Base-by-base conservation (phyloP, 1,140 invertebrate genomes). In the Cotesia chilonis region DNA sequence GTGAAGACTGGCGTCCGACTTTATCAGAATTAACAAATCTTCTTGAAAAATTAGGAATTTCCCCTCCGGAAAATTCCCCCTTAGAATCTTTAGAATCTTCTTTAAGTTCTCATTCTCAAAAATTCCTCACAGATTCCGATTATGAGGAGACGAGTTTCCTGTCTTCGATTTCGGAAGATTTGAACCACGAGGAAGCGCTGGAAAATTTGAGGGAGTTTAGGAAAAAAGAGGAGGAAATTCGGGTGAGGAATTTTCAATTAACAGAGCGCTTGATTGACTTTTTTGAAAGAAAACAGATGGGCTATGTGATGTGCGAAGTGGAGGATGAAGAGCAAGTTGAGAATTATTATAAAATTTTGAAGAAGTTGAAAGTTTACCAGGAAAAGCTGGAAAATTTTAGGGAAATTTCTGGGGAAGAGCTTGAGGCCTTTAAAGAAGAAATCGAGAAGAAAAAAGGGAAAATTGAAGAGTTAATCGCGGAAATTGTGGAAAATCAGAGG, bases 241-340 rank as follows among this genome's bases (percentile, higher is more conserved):
- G 57, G 47, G 47, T 14, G 61, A 72, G 69, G 59, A 76, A 76
- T 69, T 67, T 74, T 67, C 72, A 37, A 55, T 68, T 74, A 54
- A 70, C 74, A 66, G 70, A 74, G 14, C 61, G 74, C 36, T 70
- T 76, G 20, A 68, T 74, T 17, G 69, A 76, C 14, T 70, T 74
- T 61, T 76, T 76, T 38, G 74, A 66, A n/a, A 74, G 63, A 63
- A 76, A 76, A 61, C 75, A 76, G 57, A 70, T 76, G 72, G 65
- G 9, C 6, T 37, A 73, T 52, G 37, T 28, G 37, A 55, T 54
- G 55, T 6, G 4, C 10, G 38, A 70, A 3, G 38, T 3, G 28
- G 35, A 52, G 38, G 17, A 12, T 37, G n/a, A 10, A 9, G 20
- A 69, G 17, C 28, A 64, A 37, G 52, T 65, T 20, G 14, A 36